These are phyloP conservation scores for Argyrosomus regius DNA, from an alignment of 2,797 vertebrate species.

Conservation along the genomic window DNA sequence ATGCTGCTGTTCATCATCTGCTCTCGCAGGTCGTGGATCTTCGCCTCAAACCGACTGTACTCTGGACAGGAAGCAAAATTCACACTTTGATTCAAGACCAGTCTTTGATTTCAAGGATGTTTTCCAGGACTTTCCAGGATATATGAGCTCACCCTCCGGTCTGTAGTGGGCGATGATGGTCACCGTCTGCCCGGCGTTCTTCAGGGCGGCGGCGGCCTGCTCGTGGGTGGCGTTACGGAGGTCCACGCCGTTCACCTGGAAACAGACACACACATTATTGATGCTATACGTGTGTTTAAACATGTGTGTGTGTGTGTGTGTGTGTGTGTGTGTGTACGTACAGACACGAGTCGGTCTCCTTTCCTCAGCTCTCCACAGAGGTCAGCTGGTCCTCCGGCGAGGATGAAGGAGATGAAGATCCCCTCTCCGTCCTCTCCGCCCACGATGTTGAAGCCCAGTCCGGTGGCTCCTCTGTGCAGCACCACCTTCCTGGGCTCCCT, in stretches of 20 bases:
- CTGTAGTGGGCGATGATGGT: conserved; percentile 96
- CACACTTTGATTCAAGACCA: no score
- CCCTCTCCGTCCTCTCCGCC: conserved; percentile 98
- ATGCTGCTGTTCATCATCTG: conserved; percentile 99
- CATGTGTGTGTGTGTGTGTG: background rate
- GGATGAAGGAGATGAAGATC: conserved; percentile 99
- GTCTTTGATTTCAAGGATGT: no score
- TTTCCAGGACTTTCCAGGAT: background rate
- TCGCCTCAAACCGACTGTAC: conserved; percentile 97
- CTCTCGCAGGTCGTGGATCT: conserved; percentile 97
- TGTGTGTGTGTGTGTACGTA: conserved; percentile 64
- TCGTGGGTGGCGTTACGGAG: conserved; percentile 95
- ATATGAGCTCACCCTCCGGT: conserved; percentile 91
- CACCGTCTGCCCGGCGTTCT: conserved; percentile 96
- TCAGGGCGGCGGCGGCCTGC: conserved; percentile 95
- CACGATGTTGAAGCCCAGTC: conserved; percentile 98
- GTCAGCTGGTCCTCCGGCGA: conserved; percentile 96
- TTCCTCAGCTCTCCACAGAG: conserved; percentile 96
- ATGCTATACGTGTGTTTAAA: background rate
- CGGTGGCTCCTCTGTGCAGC: conserved; percentile 94
- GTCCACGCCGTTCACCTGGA: conserved; percentile 96
- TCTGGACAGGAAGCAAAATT: conserved; percentile 80
- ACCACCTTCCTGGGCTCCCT: conserved; percentile 96
- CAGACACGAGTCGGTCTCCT: conserved; percentile 96
- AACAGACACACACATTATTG: background rate